phyloP scores from a whole-genome alignment of 2,113 vertebrate species.

The Tyrannus savana region DNA sequence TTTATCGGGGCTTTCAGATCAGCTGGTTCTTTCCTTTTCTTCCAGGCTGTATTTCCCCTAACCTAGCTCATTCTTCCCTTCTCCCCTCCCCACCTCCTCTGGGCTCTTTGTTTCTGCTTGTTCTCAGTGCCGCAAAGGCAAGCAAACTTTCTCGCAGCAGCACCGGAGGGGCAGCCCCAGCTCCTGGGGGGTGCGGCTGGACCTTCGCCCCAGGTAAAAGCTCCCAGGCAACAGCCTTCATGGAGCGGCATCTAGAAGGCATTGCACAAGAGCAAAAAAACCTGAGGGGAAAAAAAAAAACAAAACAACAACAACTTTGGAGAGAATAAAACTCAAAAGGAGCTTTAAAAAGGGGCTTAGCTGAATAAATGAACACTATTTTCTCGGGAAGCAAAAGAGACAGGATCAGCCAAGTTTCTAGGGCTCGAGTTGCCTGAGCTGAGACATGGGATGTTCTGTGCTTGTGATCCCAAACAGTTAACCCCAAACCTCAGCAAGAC shows the following conservation, averaged over 20 bases:
- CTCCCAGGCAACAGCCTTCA: background rate
- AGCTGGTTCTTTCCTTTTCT: constrained; percentile 46
- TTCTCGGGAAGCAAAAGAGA: background rate
- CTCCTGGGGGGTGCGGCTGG: background rate
- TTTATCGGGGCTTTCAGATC: constrained; percentile 45
- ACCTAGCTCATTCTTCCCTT: constrained; percentile 14
- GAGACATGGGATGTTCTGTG: background rate
- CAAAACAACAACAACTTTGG: background rate
- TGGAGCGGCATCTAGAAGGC: background rate
- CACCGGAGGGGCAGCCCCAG: background rate
- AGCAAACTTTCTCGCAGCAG: background rate
- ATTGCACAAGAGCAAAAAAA: background rate
- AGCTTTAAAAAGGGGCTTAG: background rate
- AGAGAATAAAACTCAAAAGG: background rate
- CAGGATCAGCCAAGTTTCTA: background rate
- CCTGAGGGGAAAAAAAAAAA: background rate
- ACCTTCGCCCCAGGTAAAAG: background rate
- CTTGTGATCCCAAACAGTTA: background rate
- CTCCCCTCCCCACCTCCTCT: background rate
- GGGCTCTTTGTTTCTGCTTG: background rate
- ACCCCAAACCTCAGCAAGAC: background rate
- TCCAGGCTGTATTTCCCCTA: constrained; percentile 40
- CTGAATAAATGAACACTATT: background rate
- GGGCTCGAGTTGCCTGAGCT: background rate
- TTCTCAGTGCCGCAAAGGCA: background rate